Percentiles rank a stretch among this genome's conserved stretches.
phyloP scores from a whole-genome alignment of 2,113 vertebrate species.

The Rattus rattus region DNA sequence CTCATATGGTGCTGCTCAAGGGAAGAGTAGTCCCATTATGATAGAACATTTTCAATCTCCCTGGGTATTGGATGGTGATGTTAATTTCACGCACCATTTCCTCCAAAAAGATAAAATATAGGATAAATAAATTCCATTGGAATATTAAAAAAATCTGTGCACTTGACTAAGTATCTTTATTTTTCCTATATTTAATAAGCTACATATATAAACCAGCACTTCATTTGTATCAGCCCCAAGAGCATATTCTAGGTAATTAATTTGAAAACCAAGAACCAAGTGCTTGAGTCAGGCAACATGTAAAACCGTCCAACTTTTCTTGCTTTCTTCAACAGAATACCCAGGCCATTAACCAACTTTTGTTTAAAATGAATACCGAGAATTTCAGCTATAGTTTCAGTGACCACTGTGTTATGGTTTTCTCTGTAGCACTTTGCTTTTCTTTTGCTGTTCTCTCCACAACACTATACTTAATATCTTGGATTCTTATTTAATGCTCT shows the following conservation, averaged over 20 bases:
- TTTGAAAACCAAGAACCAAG: slow-evolving; percentile 30
- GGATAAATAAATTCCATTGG: slow-evolving; percentile 47
- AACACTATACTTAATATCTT: background rate
- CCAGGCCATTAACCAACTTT: background rate
- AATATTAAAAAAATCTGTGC: background rate
- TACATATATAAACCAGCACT: background rate
- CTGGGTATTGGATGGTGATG: background rate
- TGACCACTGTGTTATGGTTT: background rate
- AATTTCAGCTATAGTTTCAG: background rate
- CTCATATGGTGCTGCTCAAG: background rate
- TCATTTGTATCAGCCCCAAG: background rate
- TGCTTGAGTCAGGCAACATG: background rate
- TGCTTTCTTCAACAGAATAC: slow-evolving; percentile 1
- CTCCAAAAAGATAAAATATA: slow-evolving; percentile 55
- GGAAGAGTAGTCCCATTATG: background rate
- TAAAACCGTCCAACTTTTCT: slow-evolving; percentile 8
- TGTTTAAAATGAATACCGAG: background rate
- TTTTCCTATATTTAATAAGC: slow-evolving; percentile 39
- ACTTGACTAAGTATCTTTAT: slow-evolving; percentile 14
- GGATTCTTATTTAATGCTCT: background rate
- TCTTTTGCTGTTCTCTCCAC: background rate
- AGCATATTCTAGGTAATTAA: slow-evolving; percentile 36
- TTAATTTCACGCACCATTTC: slow-evolving; percentile 67
- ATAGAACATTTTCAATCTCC: background rate
- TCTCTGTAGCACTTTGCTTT: background rate